Evolutionary conservation across 2,888 invertebrate genomes (phyloP).

Genomic region (Priocnemis perturbator): DNA sequence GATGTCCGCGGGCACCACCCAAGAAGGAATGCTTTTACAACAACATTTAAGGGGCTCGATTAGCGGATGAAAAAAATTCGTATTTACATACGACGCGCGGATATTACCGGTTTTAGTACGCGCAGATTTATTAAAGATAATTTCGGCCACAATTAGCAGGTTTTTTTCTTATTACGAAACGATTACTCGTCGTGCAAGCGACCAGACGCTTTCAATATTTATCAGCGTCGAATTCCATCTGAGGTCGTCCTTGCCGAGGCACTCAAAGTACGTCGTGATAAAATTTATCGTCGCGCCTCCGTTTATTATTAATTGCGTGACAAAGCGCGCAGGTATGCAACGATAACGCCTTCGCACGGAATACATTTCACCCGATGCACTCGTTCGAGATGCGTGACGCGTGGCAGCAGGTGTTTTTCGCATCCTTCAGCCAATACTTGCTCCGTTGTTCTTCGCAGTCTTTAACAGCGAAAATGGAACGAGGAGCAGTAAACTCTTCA

Average conservation of each 20-base stretch:
- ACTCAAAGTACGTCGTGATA: conserved; percentile 5
- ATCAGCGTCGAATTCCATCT: conserved; percentile 1
- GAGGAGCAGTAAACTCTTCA: no score
- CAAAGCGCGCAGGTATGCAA: conserved; percentile 25
- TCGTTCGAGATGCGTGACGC: background rate
- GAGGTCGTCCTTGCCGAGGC: conserved; percentile 11
- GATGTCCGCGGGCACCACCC: no score
- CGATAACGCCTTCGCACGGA: conserved; percentile 24
- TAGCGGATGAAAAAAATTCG: background rate
- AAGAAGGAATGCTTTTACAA: no score
- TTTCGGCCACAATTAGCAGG: background rate
- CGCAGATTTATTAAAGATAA: conserved; percentile 1
- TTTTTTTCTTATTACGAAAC: conserved; percentile 4
- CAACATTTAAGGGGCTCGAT: no score
- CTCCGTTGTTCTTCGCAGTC: background rate
- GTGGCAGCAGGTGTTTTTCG: conserved; percentile 22
- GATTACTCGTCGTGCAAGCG: background rate
- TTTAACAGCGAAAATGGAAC: no score
- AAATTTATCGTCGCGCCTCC: conserved; percentile 13
- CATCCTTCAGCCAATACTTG: conserved; percentile 8
- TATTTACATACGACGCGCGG: conserved; percentile 3
- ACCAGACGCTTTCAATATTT: conserved; percentile 1
- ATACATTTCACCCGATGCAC: conserved; percentile 9
- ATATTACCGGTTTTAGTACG: background rate
- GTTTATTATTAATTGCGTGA: conserved; percentile 31